Percentiles rank a stretch among this genome's conserved stretches.
phyloP scores from a whole-genome alignment of 2,113 vertebrate species.

The Leucoraja erinaceus region DNA sequence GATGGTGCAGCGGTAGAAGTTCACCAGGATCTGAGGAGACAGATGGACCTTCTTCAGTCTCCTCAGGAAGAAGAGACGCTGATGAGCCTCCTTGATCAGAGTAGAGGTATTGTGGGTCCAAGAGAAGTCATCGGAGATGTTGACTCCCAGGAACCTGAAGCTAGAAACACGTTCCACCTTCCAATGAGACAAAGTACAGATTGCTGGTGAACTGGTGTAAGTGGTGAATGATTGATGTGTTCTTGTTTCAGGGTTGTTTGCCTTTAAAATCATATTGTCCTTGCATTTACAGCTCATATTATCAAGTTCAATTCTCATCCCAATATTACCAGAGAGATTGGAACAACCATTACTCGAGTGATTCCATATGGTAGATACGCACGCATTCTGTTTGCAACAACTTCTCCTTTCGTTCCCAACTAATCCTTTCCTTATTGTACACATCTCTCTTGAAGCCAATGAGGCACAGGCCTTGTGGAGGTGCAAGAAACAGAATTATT shows the following conservation, averaged over 20 bases:
- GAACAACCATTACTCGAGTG: not conserved
- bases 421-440: conserved; percentile 3
- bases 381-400: not conserved
- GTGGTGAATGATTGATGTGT: not conserved
- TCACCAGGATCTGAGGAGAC: too few species aligned
- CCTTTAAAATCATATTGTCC: conserved; percentile 24
- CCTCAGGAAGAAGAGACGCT: too few species aligned
- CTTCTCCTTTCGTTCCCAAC: not conserved
- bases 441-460: not conserved
- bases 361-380: conserved; percentile 16
- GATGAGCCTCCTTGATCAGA: too few species aligned
- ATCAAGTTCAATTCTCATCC: conserved; percentile 24
- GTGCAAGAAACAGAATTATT: not conserved
- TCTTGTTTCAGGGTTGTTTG: not conserved
- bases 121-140: too few species aligned
- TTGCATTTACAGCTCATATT: conserved; percentile 33
- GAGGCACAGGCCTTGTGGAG: not conserved
- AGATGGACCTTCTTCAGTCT: too few species aligned
- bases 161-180: too few species aligned
- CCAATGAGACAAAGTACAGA: not conserved
- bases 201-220: not conserved
- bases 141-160: too few species aligned
- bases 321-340: conserved; percentile 13
- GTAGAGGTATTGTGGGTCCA: too few species aligned
- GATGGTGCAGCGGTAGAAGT: too few species aligned